Base-by-base conservation (phyloP, 2,113 vertebrate species). In the Peromyscus maniculatus region DNA sequence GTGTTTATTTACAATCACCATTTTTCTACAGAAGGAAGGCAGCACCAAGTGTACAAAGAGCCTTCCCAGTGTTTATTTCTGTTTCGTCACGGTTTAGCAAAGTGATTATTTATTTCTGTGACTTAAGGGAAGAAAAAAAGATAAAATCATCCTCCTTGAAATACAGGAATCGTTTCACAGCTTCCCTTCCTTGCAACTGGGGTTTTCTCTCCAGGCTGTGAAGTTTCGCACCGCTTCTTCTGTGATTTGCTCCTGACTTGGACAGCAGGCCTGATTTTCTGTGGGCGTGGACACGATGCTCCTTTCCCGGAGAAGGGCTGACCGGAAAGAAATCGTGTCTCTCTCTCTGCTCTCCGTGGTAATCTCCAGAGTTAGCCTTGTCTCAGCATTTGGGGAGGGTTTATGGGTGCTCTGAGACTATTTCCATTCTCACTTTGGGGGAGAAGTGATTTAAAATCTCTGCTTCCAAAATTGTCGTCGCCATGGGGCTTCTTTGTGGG, bases 191-290 rank as follows among this genome's bases (percentile, higher is more conserved):
- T 57, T 89, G 77, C 89, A 67, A 39, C 79, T 82, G 94, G 92
- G 94, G 71, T 83, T 96, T 95, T 93, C 93, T 91, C 91, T 95
- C 88, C 80, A 39, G 91, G 94, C 97, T 93, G 93, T 89, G 97
- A 94, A 96, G 89, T 72, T 94, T 92, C 94, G 86, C 88, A 80
- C 96, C 66, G 33, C 88, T 92, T 92, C 92, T 77, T 71, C 95
- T n/a, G 49, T 75, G 77, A 93, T 89, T 97, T 82, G 74, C 91
- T 96, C 88, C 86, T 89, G 94, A 39, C 52, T 92, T 96, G 96
- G 96, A 95, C 88, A 86, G 77, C 80, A 22, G 86, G 66, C 77
- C 79, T 55, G 0, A 77, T 96, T 89, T 95, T 87, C 95, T 80
- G 59, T 62, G 77, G 91, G 88, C 59, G 75, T 82, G 86, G 88